Conservation (phyloP, 2,797 vertebrate species). For the Telmatherina bonti region DNA sequence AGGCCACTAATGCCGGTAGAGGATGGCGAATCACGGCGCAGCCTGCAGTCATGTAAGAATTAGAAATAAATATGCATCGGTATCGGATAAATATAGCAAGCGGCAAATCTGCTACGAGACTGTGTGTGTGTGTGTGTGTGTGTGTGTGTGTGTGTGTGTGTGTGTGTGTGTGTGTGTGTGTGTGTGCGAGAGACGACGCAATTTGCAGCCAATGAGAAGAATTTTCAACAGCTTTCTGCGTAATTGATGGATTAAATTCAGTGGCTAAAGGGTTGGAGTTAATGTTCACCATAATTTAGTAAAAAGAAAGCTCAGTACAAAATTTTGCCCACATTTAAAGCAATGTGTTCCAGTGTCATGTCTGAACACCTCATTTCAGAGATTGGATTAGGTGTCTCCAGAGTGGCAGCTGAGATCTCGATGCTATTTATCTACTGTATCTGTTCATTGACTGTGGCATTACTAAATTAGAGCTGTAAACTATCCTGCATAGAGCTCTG, state of each 20-base stretch:
- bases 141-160: too few relatives aligned
- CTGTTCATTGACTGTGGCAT: conserved; percentile 72
- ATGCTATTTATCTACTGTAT: conserved; percentile 66
- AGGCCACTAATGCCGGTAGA: conserved; percentile 84
- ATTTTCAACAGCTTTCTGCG: conserved; percentile 84
- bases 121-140: conserved; percentile 60
- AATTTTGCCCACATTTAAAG: conserved; percentile 71
- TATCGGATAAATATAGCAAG: conserved; percentile 88
- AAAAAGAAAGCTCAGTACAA: conserved; percentile 78
- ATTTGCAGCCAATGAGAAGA: conserved; percentile 82
- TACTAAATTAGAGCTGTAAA: conserved; percentile 63
- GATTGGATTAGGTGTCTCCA: conserved; percentile 50
- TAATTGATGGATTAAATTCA: conserved; percentile 89
- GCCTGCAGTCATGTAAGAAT: conserved; percentile 88
- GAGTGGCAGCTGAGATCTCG: conserved; percentile 57
- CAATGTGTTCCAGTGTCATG: conserved; percentile 71
- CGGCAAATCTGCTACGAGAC: conserved; percentile 83
- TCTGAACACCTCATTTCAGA: conserved; percentile 71
- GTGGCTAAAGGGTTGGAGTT: conserved; percentile 80
- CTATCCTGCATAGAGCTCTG: conserved; percentile 35
- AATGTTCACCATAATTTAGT: conserved; percentile 82
- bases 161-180: too few relatives aligned
- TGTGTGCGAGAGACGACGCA: conserved; percentile 72
- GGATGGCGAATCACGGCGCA: conserved; percentile 85
- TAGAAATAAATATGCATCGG: conserved; percentile 89